Percentiles rank a stretch among this genome's conserved stretches.
Conservation (phyloP, 1,140 invertebrate genomes). For the Eciton burchellii region DNA sequence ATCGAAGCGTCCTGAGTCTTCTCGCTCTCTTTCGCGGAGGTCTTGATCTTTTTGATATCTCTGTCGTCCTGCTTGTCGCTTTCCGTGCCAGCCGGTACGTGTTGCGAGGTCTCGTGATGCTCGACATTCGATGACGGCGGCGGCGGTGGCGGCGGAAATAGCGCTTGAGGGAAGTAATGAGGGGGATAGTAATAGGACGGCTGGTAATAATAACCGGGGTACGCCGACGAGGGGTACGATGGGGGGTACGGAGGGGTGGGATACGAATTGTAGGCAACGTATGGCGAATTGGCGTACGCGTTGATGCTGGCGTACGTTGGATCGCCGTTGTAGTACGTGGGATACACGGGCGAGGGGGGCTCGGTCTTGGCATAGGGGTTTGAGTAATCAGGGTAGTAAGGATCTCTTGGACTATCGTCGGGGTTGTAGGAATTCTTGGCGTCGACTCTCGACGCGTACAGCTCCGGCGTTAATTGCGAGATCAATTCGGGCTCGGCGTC, state of each 20-base stretch:
- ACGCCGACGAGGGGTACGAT: constrained; percentile 50
- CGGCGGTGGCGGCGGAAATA: constrained; percentile 66
- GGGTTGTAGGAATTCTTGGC: constrained; percentile 77
- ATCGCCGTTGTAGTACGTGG: constrained; percentile 5
- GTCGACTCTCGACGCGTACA: constrained; percentile 78
- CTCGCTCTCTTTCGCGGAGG: constrained; percentile 55
- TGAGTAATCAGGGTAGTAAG: constrained; percentile 74
- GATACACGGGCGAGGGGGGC: not conserved
- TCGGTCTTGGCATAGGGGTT: constrained; percentile 71
- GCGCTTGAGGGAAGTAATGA: constrained; percentile 78
- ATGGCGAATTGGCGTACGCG: constrained; percentile 66
- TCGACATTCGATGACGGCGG: not conserved
- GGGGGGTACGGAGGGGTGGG: constrained; percentile 39
- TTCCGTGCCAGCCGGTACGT: constrained; percentile 59
- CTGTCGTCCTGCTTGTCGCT: constrained; percentile 70
- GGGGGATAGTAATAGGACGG: constrained; percentile 77
- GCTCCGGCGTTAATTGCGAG: constrained; percentile 76
- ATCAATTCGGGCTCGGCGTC: constrained; percentile 74
- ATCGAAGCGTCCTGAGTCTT: not conserved
- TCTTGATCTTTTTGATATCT: constrained; percentile 31
- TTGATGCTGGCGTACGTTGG: not conserved
- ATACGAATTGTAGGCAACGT: constrained; percentile 71
- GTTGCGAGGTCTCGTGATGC: constrained; percentile 33
- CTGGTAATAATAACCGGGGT: constrained; percentile 79
- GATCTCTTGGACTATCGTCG: constrained; percentile 73